Evolutionary conservation across 1,140 invertebrate genomes (phyloP).

Genomic region (Pseudomyrmex flavicornis): DNA sequence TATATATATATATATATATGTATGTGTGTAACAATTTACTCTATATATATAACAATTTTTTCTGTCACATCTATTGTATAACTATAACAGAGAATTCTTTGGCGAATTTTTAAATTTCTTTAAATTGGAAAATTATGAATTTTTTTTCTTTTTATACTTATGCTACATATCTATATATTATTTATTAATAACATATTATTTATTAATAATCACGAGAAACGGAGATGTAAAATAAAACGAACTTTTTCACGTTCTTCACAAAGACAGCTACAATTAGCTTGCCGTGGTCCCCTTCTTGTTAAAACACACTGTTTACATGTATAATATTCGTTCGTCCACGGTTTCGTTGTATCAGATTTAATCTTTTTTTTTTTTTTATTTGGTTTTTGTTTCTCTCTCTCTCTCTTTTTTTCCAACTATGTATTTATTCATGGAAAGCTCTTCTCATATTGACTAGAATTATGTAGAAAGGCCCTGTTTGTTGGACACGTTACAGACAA

Average conservation of each 20-base stretch:
- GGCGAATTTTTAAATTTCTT: too few species aligned
- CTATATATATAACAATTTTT: too few species aligned
- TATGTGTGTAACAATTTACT: too few species aligned
- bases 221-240: neutral
- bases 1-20: too few species aligned
- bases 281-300: conserved; percentile 69
- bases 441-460: conserved; percentile 66
- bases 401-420: neutral
- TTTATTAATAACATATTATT: too few species aligned
- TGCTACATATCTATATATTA: too few species aligned
- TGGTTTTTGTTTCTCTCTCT: too few species aligned
- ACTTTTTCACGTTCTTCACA: too few species aligned
- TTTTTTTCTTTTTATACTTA: too few species aligned
- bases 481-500: conserved; percentile 13
- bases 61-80: too few species aligned
- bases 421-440: conserved; percentile 5
- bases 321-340: conserved; percentile 33
- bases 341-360: conserved; percentile 69
- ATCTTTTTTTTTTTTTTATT: conserved; percentile 12
- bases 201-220: neutral
- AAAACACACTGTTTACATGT: conserved; percentile 21
- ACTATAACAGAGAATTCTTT: too few species aligned
- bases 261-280: conserved; percentile 32
- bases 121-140: too few species aligned
- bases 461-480: neutral